Evolutionary conservation across 2,113 vertebrate genomes (phyloP), one percentile per base, ranked within the genome.

Genomic region (Meleagris gallopavo): DNA sequence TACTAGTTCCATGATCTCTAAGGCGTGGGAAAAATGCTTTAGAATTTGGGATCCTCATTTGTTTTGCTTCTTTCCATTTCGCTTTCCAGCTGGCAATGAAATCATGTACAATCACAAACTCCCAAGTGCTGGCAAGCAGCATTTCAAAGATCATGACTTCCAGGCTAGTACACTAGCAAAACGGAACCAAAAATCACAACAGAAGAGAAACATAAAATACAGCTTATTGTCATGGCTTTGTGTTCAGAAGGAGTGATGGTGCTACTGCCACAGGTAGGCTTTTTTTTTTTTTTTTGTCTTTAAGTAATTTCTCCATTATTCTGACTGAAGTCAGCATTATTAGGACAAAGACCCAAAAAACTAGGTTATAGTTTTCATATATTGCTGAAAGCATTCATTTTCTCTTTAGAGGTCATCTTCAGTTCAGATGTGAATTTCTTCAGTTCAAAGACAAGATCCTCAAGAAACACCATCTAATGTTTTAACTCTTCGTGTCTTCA

Each of bases 21-120:
- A 64, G 77, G 94, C 74, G 16, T 95, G 90, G 84, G 96, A 96
- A 96, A 94, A 78, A 79, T 24, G 46, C 82, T 94, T 93, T 45
- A 93, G 74, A 77, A 58, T 77, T 55, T 72, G 92, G 89, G 81
- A 86, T 65, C 89, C 86, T 89, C 40, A 54, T 84, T 82, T 94
- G 69, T 46, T 96, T 95, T 95, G 60, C 80, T 90, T 94, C 96
- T 97, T 97, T 97, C 89, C 92, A 92, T 94, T 94, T 89, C 88
- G 90, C 62, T 85, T 89, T 97, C 95, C 96, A 97, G 93, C 96
- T 97, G 96, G 97, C 97, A 96, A 82, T 54, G 85, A 93, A 82
- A 83, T 64, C 65, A 71, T 8, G 4, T 21, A 95, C 90, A 74
- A 96, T 95, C 94, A 93, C 90, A 82, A 95, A 93, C 85, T 93